Percentiles rank a stretch among this genome's conserved stretches.
phyloP scores from a whole-genome alignment of 2,888 invertebrate species.

The Lagria hirta region DNA sequence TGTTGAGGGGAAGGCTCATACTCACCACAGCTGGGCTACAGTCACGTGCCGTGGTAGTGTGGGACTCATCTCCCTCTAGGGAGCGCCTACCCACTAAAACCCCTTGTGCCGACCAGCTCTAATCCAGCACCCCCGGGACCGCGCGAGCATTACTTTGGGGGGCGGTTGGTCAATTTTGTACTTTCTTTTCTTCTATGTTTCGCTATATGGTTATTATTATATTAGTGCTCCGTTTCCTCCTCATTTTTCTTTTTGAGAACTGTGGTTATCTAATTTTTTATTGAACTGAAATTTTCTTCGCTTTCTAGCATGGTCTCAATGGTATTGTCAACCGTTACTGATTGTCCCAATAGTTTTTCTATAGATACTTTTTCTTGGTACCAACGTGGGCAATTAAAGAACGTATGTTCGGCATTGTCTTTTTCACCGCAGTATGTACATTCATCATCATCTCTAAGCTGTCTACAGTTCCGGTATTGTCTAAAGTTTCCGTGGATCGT shows the following conservation, averaged over 20 bases:
- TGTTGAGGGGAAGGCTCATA: too few relatives aligned
- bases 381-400: constrained; percentile 15
- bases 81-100: too few relatives aligned
- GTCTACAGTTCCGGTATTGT: constrained; percentile 10
- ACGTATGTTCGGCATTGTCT: constrained; percentile 15
- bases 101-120: too few relatives aligned
- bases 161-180: constrained; percentile 1
- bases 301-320: constrained; percentile 12
- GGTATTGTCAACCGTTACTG: not conserved
- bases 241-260: too few relatives aligned
- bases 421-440: constrained; percentile 13
- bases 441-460: constrained; percentile 1
- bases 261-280: constrained; percentile 1
- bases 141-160: constrained; percentile 3
- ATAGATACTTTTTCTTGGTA: too few relatives aligned
- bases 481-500: constrained; percentile 20
- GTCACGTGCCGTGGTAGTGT: too few relatives aligned
- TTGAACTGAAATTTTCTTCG: constrained; percentile 1
- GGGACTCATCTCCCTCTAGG: too few relatives aligned
- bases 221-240: too few relatives aligned
- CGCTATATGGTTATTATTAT: too few relatives aligned
- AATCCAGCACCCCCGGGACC: constrained; percentile 8
- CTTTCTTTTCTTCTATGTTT: constrained; percentile 10
- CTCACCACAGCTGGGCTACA: too few relatives aligned
- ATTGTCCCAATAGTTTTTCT: not conserved